Base-by-base conservation (phyloP, 2,113 vertebrate genomes). In the Mohoua ochrocephala region DNA sequence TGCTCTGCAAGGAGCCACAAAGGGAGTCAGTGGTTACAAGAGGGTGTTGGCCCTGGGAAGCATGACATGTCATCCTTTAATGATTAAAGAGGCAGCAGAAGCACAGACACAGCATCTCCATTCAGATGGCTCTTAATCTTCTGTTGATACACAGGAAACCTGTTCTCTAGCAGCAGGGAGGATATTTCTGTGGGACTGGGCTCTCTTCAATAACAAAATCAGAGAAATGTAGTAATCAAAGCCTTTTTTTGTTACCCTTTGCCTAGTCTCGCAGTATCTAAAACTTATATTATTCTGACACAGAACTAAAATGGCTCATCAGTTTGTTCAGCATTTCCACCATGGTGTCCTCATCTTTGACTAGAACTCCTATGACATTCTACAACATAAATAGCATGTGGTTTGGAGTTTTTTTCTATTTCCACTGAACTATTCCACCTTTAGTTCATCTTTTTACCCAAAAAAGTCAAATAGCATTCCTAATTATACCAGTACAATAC, bases 31-130 rank as follows among this genome's bases (percentile, higher is more conserved):
- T 60, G 35, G 65, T 93, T 94, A 57, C 75, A 89, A 28, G 35
- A 93, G 64, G 86, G 86, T 89, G 86, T 75, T 91, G 64, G 89
- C 80, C 52, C 68, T 74, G 81, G 67, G 82, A 95, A 82, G n/a
- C 26, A 60, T 3, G 26, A 44, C 45, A 54, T 26, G 60, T 20
- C 56, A 85, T n/a, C 47, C 64, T 89, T 59, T 47, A 57, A 23
- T 65, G 61, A 94, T 82, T 82, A 74, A 83, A 96, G 74, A 74
- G 21, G 18, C 87, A 73, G 35, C 37, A 90, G 57, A 87, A 93
- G 61, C 59, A 68, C 42, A 93, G 91, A 87, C 57, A 67, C 53
- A 80, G 50, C 53, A 89, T 77, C 61, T 90, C 84, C 78, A 82
- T 67, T 33, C 78, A 93, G 45, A 85, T 57, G 74, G 74, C 37